Conservation (phyloP, 2,797 vertebrate genomes). For the Mormyrus hasselquistii region DNA sequence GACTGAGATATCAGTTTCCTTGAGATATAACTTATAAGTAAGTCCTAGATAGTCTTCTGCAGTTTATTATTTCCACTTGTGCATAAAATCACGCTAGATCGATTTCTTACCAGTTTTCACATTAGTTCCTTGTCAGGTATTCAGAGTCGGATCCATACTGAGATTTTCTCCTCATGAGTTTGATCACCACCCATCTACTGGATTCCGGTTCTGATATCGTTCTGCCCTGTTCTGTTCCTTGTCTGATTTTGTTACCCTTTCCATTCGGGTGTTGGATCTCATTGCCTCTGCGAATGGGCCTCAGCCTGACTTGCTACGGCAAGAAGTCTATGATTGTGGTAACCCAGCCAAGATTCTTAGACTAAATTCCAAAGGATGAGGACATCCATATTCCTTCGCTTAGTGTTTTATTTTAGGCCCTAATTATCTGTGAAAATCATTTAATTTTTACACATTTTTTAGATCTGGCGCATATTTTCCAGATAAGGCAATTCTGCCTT, state of each 20-base stretch:
- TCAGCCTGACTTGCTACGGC: background rate
- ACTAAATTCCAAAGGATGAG: background rate
- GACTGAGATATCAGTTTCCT: background rate
- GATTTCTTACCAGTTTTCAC: background rate
- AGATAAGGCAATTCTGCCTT: background rate
- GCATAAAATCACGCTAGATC: background rate
- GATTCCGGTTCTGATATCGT: background rate
- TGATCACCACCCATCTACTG: background rate
- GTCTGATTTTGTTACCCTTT: background rate
- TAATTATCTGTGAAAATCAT: background rate
- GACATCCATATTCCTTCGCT: background rate
- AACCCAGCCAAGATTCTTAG: background rate
- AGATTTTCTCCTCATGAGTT: background rate
- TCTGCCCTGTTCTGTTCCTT: background rate
- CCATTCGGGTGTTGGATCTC: background rate
- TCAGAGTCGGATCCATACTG: background rate
- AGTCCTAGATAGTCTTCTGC: background rate
- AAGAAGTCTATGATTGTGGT: background rate
- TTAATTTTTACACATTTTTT: background rate
- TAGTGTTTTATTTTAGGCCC: background rate
- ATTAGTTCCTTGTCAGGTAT: background rate
- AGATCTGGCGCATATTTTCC: background rate
- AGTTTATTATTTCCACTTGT: background rate
- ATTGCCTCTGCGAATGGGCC: background rate
- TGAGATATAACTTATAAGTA: no score